These are phyloP conservation scores for Anas platyrhynchos DNA, from an alignment of 2,113 vertebrate genomes.

Conservation along the genomic window DNA sequence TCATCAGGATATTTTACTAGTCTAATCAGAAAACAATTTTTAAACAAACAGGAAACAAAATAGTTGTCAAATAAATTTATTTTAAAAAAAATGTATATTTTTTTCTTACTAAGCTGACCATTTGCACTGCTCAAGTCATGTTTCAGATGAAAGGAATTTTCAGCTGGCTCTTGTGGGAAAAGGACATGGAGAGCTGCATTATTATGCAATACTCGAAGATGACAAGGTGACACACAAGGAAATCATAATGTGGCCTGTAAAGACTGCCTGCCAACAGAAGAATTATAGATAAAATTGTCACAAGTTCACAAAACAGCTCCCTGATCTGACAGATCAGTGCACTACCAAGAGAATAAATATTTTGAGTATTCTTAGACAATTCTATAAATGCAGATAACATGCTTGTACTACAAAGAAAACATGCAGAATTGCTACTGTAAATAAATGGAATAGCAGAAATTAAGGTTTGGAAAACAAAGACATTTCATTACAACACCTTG, in stretches of 20 bases:
- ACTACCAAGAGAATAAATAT: neutral
- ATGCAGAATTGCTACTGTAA: neutral
- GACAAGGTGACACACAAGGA: constrained; percentile 16
- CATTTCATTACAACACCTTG: neutral
- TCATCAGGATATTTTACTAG: neutral
- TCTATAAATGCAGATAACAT: neutral
- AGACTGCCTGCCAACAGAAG: neutral
- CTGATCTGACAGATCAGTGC: neutral
- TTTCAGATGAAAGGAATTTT: neutral
- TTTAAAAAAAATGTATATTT: no score
- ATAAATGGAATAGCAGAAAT: neutral
- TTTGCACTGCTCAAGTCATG: neutral
- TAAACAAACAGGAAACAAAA: neutral
- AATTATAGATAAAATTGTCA: constrained; percentile 14
- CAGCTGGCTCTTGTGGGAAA: neutral
- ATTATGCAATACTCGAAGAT: neutral
- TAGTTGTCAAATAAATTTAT: neutral
- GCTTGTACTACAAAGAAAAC: neutral
- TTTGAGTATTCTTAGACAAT: neutral
- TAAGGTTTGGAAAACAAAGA: neutral
- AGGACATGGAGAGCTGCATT: neutral
- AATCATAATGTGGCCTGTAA: neutral
- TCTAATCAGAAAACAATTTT: neutral
- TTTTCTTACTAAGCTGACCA: neutral
- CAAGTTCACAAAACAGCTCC: neutral